phyloP scores from a whole-genome alignment of 1,140 invertebrate genomes.

The Mylabris phalerata region DNA sequence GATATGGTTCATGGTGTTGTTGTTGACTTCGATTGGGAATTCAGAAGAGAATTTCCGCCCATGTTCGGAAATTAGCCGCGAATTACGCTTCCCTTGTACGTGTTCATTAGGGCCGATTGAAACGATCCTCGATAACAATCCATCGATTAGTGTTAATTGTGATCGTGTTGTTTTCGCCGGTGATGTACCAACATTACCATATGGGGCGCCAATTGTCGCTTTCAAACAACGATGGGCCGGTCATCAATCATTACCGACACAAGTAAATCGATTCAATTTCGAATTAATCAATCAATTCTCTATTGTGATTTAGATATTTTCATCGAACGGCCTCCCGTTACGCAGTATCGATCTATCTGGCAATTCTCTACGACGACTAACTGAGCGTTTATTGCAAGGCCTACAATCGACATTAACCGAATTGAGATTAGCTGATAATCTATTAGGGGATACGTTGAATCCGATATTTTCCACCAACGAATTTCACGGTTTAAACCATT shows the following conservation, averaged over 20 bases:
- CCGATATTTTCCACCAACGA: slow-evolving; percentile 83
- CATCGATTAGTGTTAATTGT: slow-evolving; percentile 63
- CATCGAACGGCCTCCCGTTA: slow-evolving; percentile 56
- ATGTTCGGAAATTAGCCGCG: slow-evolving; percentile 57
- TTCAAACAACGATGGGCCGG: slow-evolving; percentile 72
- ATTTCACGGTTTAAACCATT: slow-evolving; percentile 63
- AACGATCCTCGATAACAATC: slow-evolving; percentile 41
- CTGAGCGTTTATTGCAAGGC: slow-evolving; percentile 65
- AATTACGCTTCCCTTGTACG: slow-evolving; percentile 55
- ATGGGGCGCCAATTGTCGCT: slow-evolving; percentile 64
- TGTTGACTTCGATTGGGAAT: neutral
- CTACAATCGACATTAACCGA: slow-evolving; percentile 61
- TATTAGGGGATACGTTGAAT: slow-evolving; percentile 80
- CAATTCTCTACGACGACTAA: slow-evolving; percentile 72
- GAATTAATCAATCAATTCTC: neutral
- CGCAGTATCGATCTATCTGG: slow-evolving; percentile 72
- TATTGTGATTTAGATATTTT: slow-evolving; percentile 45
- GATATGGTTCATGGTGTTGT: neutral
- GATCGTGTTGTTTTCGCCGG: slow-evolving; percentile 72
- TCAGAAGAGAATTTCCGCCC: slow-evolving; percentile 36
- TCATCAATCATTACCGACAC: slow-evolving; percentile 69
- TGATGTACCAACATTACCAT: slow-evolving; percentile 65
- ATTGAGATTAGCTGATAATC: slow-evolving; percentile 68
- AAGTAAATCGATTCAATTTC: slow-evolving; percentile 42
- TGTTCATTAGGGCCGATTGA: slow-evolving; percentile 47